Evolutionary conservation across 2,797 vertebrate genomes (phyloP).

Genomic region (Bradypodion ventrale): DNA sequence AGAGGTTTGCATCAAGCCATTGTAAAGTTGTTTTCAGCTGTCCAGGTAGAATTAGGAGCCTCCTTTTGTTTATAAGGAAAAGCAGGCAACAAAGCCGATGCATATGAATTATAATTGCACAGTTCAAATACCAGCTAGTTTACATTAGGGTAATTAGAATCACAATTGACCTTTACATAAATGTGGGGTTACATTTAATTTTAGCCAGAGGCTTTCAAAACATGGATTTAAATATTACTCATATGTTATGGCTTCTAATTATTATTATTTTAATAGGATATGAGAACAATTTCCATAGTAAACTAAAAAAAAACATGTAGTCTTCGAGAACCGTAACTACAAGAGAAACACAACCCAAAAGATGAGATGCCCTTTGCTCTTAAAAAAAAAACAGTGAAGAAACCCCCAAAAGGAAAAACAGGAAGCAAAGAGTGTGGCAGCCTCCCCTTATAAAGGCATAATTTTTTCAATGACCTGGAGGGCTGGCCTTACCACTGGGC

Average conservation of each 20-base stretch:
- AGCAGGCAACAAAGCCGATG: constrained; percentile 32
- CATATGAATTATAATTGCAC: constrained; percentile 49
- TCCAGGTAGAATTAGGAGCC: constrained; percentile 39
- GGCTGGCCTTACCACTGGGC: background rate
- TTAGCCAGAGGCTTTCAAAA: constrained; percentile 63
- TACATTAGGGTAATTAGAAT: constrained; percentile 68
- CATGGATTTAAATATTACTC: constrained; percentile 56
- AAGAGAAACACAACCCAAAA: constrained; percentile 2
- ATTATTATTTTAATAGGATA: background rate
- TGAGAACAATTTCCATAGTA: background rate
- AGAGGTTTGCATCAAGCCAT: constrained; percentile 27
- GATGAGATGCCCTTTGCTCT: background rate
- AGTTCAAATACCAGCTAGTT: constrained; percentile 61
- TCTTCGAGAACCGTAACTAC: background rate
- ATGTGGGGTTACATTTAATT: constrained; percentile 58
- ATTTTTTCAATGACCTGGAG: background rate
- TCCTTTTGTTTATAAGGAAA: constrained; percentile 46
- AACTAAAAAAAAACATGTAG: constrained; percentile 30
- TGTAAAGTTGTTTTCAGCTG: constrained; percentile 8
- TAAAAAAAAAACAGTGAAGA: background rate
- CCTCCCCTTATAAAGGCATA: too few relatives aligned
- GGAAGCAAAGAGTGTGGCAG: background rate
- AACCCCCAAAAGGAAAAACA: background rate
- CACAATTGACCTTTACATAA: constrained; percentile 65
- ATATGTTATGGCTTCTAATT: constrained; percentile 40